A percentile compares a stretch with the other conserved stretches of the same genome.
phyloP scores from a whole-genome alignment of 2,113 vertebrate genomes.

The Solenodon paradoxus region DNA sequence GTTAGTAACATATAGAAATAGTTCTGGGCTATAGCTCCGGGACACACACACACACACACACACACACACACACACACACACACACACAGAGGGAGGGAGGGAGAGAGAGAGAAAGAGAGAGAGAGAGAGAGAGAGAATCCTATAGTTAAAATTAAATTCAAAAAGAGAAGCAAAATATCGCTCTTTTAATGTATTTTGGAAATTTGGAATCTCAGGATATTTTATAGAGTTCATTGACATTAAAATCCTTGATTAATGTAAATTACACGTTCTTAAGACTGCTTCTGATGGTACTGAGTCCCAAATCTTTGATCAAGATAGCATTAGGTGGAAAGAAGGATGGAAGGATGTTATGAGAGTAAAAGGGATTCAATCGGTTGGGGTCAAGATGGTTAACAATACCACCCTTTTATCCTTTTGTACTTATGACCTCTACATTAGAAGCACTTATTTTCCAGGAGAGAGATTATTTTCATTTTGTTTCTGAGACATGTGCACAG shows the following conservation, averaged over 20 bases:
- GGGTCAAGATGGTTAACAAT: slow-evolving; percentile 17
- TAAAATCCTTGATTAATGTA: not conserved
- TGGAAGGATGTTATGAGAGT: not conserved
- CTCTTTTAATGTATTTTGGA: not conserved
- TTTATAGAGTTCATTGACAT: not conserved
- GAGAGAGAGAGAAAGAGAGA: not conserved
- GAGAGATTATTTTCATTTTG: slow-evolving; percentile 30
- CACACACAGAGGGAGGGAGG: no score
- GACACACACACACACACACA: no score
- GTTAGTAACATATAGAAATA: not conserved
- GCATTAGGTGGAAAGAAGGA: not conserved
- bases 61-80: no score
- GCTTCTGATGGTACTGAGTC: not conserved
- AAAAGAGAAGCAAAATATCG: not conserved
- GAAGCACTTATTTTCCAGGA: not conserved
- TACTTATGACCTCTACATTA: not conserved
- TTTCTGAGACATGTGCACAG: not conserved
- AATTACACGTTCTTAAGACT: not conserved
- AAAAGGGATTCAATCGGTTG: not conserved
- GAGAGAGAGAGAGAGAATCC: not conserved
- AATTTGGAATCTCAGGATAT: not conserved
- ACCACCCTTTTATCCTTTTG: not conserved
- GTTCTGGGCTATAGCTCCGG: not conserved
- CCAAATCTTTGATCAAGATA: not conserved
- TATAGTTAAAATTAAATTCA: not conserved